Percentiles rank a stretch among this genome's conserved stretches.
Evolutionary conservation across 2,888 invertebrate species (phyloP).

Genomic region (Drosophila parthenogenetica): DNA sequence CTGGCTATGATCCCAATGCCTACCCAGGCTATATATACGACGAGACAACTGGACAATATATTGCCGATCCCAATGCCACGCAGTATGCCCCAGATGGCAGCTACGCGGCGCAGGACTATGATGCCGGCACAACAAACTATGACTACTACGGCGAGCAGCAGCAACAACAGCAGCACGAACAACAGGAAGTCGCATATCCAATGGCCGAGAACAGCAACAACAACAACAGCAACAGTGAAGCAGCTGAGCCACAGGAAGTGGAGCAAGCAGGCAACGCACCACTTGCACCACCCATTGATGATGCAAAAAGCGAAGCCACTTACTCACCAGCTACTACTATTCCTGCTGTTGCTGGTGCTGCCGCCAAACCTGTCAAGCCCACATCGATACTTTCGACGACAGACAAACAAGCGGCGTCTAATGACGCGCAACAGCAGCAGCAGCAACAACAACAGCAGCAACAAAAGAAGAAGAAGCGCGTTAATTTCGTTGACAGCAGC

Average conservation of each 20-base stretch:
- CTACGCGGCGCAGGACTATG: conserved; percentile 70
- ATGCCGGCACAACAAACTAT: conserved; percentile 51
- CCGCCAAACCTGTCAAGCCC: conserved; percentile 65
- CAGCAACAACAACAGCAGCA: conserved; percentile 62
- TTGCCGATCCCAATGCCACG: conserved; percentile 78
- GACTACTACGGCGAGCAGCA: conserved; percentile 69
- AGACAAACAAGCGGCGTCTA: conserved; percentile 78
- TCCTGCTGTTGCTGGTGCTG: conserved; percentile 9
- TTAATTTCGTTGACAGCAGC: conserved; percentile 85
- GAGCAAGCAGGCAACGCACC: conserved; percentile 28
- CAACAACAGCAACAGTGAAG: conserved; percentile 24
- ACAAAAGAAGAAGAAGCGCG: conserved; percentile 84
- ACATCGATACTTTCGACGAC: conserved; percentile 79
- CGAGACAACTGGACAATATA: conserved; percentile 81
- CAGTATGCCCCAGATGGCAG: conserved; percentile 69
- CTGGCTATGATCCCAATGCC: conserved; percentile 78
- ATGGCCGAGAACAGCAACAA: conserved; percentile 37
- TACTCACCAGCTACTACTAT: conserved; percentile 17
- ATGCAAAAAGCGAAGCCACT: conserved; percentile 42
- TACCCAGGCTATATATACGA: conserved; percentile 84
- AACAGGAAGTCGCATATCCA: conserved; percentile 47
- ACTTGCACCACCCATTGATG: conserved; percentile 11
- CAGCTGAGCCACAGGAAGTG: conserved; percentile 55
- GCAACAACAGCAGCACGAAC: conserved; percentile 43
- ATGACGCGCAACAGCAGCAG: conserved; percentile 79